Evolutionary conservation across 2,797 vertebrate genomes (phyloP), one percentile per base, ranked within the genome.

Genomic region (Rhynchotus rufescens): DNA sequence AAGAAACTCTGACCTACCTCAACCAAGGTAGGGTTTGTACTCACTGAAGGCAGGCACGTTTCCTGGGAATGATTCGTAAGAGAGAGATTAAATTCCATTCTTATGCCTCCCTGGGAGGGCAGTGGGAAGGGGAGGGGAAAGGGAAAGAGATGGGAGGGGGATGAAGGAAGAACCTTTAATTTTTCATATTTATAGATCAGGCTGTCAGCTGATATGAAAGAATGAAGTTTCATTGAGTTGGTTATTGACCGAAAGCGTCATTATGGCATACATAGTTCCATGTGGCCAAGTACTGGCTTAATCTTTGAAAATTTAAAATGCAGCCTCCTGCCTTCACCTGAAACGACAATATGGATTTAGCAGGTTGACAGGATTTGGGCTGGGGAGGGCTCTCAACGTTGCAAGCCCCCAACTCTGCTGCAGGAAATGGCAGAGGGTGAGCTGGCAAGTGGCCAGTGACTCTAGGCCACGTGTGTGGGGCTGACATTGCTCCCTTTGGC

Each of bases 1-100:
- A 99, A 10, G 99, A 99, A 96, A 98, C 98, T 1, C 97, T 99
- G 95, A 99, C 99, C 45, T 99, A 99, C 93, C 99, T 99, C 94
- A 99, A 99, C 96, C 99, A 99, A 98, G 99, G 99, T 99, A 98
- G 72, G 89, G 71, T 91, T 32, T 82, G 77, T 60, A 44, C 34
- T 20, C n/a, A 9, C 89, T 23, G 79, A 64, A 84, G 40, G 51
- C 78, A 28, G 59, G 38, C 2, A 0, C 52, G 2, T 64, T 88
- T 79, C 64, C 34, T 89, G 82, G 94, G 89, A 81, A 3, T 20
- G 25, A 14, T 28, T 84, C 0, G 5, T 44, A 34, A 66, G 62
- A 49, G 10, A 54, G 19, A 62, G 26, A 36, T 62, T 44, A 57
- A 67, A 77, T 92, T 62, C n/a, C 30, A 3, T 81, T 16, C 34